These are phyloP conservation scores for Cebidichthys violaceus DNA, from an alignment of 2,113 vertebrate genomes.

Conservation along the genomic window DNA sequence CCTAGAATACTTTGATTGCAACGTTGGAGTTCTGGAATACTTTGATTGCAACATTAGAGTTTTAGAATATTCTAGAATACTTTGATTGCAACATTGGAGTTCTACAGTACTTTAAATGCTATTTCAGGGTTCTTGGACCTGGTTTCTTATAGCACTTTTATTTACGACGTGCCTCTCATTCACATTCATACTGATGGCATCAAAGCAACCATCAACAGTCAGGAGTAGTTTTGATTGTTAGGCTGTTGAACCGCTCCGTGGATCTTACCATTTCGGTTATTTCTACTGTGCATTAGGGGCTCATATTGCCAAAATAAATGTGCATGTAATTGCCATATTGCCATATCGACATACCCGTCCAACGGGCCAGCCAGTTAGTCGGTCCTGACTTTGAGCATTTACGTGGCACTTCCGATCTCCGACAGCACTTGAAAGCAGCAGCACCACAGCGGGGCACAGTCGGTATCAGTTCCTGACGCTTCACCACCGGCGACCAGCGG, in stretches of 20 bases:
- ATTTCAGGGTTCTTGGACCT: neutral
- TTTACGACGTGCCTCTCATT: neutral
- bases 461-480: neutral
- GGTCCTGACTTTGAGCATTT: neutral
- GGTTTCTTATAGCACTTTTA: neutral
- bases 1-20: too few relatives aligned
- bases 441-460: constrained; percentile 6
- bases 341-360: neutral
- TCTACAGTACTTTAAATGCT: neutral
- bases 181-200: too few relatives aligned
- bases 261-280: neutral
- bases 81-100: neutral
- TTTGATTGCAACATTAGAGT: neutral
- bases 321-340: neutral
- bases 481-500: constrained; percentile 33
- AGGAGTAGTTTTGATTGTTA: neutral
- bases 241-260: neutral
- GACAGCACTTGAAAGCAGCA: constrained; percentile 51
- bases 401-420: neutral
- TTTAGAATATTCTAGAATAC: too few relatives aligned
- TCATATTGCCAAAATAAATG: neutral
- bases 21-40: neutral
- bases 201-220: too few relatives aligned
- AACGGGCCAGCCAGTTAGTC: neutral
- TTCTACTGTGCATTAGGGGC: neutral